Evolutionary conservation across 2,113 vertebrate genomes (phyloP).

Genomic region (Xiphias gladius): DNA sequence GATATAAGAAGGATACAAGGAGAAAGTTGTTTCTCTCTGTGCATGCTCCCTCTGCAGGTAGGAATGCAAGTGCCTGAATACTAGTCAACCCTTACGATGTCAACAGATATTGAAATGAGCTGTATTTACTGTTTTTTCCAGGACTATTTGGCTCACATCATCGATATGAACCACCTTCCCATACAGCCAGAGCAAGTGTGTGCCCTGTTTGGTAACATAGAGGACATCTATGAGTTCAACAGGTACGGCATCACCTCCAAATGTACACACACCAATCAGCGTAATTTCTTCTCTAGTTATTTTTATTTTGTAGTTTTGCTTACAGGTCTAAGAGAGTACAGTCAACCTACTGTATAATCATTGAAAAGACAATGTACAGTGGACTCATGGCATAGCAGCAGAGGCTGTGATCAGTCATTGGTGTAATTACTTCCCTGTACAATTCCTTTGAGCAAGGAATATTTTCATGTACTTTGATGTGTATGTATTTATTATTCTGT

Average conservation of each 20-base stretch:
- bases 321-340: too few species aligned
- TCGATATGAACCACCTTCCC: slow-evolving; percentile 88
- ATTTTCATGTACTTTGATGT: not conserved
- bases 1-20: not conserved
- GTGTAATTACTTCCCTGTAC: not conserved
- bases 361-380: not conserved
- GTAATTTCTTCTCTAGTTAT: not conserved
- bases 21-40: slow-evolving; percentile 2
- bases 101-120: not conserved
- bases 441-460: not conserved
- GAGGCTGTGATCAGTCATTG: not conserved
- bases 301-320: not conserved
- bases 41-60: slow-evolving; percentile 60
- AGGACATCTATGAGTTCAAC: slow-evolving; percentile 97
- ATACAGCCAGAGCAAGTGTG: slow-evolving; percentile 94
- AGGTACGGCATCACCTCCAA: slow-evolving; percentile 82
- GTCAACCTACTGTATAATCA: not conserved
- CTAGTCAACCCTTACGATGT: not conserved
- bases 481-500: not conserved
- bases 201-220: slow-evolving; percentile 96
- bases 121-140: slow-evolving; percentile 64
- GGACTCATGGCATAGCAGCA: not conserved
- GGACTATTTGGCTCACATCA: slow-evolving; percentile 97
- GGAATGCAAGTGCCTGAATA: slow-evolving; percentile 29
- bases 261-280: not conserved